Conservation (phyloP, 2,797 vertebrate genomes). For the Lophotriccus pileatus region DNA sequence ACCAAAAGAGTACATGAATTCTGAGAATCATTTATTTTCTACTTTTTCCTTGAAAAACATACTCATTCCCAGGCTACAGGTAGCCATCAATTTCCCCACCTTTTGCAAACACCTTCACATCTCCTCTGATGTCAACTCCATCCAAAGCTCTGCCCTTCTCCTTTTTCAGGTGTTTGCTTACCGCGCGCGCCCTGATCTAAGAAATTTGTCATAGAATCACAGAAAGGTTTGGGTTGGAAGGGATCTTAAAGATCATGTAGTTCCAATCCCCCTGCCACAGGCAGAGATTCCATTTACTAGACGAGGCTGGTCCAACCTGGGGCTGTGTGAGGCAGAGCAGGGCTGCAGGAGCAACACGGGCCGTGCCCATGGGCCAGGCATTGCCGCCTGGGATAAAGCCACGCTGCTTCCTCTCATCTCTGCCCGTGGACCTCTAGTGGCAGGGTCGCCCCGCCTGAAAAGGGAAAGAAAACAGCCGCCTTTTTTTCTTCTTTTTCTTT, state of each 20-base stretch:
- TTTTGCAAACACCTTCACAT: background rate
- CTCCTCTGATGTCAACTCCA: background rate
- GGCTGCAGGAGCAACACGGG: background rate
- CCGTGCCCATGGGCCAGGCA: background rate
- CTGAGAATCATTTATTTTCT: background rate
- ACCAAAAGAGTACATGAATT: rapidly evolving
- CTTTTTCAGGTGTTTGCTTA: no score
- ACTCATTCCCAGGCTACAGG: background rate
- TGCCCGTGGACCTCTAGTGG: background rate
- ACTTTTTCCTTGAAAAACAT: background rate
- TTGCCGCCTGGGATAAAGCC: background rate
- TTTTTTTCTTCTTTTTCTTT: rapidly evolving
- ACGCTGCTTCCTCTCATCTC: background rate
- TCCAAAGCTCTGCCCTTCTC: background rate
- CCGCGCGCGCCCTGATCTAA: rapidly evolving
- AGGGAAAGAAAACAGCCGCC: background rate
- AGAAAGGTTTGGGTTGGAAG: background rate
- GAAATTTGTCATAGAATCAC: rapidly evolving
- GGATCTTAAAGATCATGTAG: background rate
- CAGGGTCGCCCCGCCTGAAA: rapidly evolving
- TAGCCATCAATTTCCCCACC: background rate
- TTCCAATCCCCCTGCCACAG: background rate
- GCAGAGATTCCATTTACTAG: background rate
- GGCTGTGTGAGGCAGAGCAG: background rate
- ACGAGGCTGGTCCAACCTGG: background rate